Base-by-base conservation (phyloP, 2,113 vertebrate genomes). In the Phocoena phocoena region DNA sequence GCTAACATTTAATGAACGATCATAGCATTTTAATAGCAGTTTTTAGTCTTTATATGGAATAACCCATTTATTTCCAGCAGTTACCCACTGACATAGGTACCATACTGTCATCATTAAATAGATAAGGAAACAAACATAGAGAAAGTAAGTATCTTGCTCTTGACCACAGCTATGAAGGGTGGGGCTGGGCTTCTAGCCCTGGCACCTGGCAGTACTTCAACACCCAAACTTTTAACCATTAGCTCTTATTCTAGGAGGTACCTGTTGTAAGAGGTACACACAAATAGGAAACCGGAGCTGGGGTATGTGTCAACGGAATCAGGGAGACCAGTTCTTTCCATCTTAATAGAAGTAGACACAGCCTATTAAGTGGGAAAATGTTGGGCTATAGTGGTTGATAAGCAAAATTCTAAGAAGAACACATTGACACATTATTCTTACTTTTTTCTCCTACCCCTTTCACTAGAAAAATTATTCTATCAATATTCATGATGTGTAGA, bases 321-420 rank as follows among this genome's bases (percentile, higher is more conserved):
- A 60, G 44, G 38, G 25, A 81, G 25, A 68, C 31, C 18, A 36
- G 7, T 50, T 91, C 28, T 92, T 89, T 44, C 79, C 20, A 80
- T 58, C 28, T 83, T 92, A 90, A 95, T 92, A 50, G 91, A 96
- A 90, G 63, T 26, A 80, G 55, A 86, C 82, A 89, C 33, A 47
- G 68, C 12, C 58, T 92, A 68, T 88, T 77, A 94, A 89, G 18
- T 83, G 62, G 36, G 63, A 60, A 93, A 94, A 80, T 90, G 25
- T 11, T 60, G 28, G 38, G 38, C 60, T 93, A 28, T 14, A 36
- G 6, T 95, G 97, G 90, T 26, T 76, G 74, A 90, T 71, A 89
- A 76, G 33, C 38, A 91, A 13, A 84, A 62, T 44, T n/a, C 38
- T 65, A 44, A 8, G 26, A 90, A 94, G n/a, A 96, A 92, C 25